Conservation (phyloP, 2,888 invertebrate genomes). For the Venusia cambrica region DNA sequence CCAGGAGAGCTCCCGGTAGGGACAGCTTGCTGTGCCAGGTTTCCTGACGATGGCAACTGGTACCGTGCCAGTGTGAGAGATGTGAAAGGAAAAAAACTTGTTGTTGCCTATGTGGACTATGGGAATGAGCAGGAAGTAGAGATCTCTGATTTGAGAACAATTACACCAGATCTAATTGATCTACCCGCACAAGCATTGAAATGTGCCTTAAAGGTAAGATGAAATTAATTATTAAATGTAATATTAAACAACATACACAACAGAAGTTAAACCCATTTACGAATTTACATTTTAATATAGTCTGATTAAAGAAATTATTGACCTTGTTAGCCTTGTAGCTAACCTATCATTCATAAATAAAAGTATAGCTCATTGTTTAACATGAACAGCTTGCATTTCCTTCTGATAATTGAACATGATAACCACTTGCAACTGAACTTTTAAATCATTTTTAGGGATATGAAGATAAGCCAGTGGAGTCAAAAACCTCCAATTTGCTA, state of each 20-base stretch:
- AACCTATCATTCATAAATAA: too few species aligned
- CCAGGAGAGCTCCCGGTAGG: conserved; percentile 78
- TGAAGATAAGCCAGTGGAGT: conserved; percentile 77
- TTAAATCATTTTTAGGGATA: conserved; percentile 69
- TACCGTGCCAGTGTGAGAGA: conserved; percentile 91
- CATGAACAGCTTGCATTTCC: too few species aligned
- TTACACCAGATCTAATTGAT: conserved; percentile 83
- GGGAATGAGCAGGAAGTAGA: conserved; percentile 94
- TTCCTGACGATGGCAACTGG: conserved; percentile 91
- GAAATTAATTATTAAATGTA: conserved; percentile 6
- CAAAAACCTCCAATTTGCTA: conserved; percentile 81
- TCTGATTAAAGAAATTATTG: too few species aligned
- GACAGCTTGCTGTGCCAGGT: conserved; percentile 89
- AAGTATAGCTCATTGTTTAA: too few species aligned
- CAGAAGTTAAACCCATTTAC: too few species aligned
- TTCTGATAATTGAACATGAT: too few species aligned
- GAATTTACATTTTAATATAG: too few species aligned
- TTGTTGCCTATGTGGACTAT: conserved; percentile 95
- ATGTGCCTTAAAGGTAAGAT: conserved; percentile 84
- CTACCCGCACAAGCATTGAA: conserved; percentile 88
- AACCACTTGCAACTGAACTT: too few species aligned
- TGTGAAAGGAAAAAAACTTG: conserved; percentile 78
- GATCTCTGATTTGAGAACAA: conserved; percentile 80
- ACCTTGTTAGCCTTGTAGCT: too few species aligned
- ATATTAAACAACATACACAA: too few species aligned